phyloP scores from a whole-genome alignment of 2,797 vertebrate species.

The Sebastes hopkinsi region DNA sequence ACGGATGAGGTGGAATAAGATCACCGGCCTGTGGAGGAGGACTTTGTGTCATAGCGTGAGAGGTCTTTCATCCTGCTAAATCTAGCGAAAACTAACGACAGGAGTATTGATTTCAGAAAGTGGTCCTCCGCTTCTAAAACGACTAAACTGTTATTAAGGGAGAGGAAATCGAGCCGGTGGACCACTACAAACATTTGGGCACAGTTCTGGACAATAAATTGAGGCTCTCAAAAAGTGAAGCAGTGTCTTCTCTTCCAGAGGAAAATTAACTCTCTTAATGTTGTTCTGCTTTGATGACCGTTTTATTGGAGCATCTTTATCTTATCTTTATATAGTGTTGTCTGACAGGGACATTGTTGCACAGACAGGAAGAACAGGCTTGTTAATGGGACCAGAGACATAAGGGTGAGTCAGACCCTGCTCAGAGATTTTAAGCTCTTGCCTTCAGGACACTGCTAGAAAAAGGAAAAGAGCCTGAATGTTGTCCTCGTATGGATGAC shows the following conservation, averaged over 20 bases:
- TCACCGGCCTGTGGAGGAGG: conserved; percentile 22
- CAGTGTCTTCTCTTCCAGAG: not conserved
- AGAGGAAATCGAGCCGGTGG: not conserved
- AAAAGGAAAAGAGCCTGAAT: not conserved
- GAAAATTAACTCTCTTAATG: not conserved
- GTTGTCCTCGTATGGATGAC: not conserved
- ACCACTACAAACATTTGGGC: not conserved
- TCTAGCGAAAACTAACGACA: conserved; percentile 18
- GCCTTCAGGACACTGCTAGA: not conserved
- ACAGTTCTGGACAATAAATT: not conserved
- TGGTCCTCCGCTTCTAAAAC: not conserved
- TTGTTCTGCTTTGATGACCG: not conserved
- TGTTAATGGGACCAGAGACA: conserved; percentile 12
- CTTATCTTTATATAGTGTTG: not conserved
- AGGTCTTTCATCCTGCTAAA: conserved; percentile 22
- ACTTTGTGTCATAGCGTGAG: not conserved
- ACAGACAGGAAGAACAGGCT: not conserved
- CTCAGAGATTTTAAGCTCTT: not conserved
- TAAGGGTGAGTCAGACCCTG: conserved; percentile 13
- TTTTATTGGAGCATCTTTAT: not conserved
- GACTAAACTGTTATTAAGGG: not conserved
- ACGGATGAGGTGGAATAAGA: conserved; percentile 4
- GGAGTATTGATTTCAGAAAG: conserved; percentile 18
- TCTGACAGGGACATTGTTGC: conserved; percentile 1
- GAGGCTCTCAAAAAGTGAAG: not conserved